phyloP scores from a whole-genome alignment of 2,797 vertebrate genomes.

The Scolopax bukidnonensis region DNA sequence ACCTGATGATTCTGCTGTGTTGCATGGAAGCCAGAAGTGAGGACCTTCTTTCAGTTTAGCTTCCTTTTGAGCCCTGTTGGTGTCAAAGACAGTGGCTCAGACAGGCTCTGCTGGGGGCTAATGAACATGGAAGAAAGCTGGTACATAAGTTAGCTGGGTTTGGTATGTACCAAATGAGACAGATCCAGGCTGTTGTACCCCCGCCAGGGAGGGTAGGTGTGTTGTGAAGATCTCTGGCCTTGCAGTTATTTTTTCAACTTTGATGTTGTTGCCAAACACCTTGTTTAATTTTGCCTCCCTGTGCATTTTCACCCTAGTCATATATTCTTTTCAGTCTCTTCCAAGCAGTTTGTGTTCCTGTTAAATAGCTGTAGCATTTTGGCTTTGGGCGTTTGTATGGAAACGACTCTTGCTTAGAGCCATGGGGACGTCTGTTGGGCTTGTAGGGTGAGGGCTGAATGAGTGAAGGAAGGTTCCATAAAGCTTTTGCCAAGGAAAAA shows the following conservation, averaged over 20 bases:
- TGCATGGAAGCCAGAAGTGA: not conserved
- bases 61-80: not conserved
- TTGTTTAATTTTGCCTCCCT: not conserved
- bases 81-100: rapidly evolving
- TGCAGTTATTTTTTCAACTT: not conserved
- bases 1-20: not conserved
- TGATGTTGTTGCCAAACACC: not conserved
- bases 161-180: rapidly evolving
- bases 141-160: rapidly evolving
- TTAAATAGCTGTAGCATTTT: not conserved
- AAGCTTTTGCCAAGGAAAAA: not conserved
- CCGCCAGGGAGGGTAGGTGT: no score
- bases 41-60: not conserved
- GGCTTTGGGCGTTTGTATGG: not conserved
- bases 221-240: not conserved
- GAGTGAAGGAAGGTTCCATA: not conserved
- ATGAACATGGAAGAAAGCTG: not conserved
- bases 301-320: not conserved
- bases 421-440: rapidly evolving
- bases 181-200: not conserved
- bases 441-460: not conserved
- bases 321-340: not conserved
- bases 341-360: not conserved
- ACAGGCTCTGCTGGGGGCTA: not conserved
- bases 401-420: not conserved